Percentiles rank a stretch among this genome's conserved stretches.
Conservation (phyloP, 2,113 vertebrate species). For the Hyaena hyaena region DNA sequence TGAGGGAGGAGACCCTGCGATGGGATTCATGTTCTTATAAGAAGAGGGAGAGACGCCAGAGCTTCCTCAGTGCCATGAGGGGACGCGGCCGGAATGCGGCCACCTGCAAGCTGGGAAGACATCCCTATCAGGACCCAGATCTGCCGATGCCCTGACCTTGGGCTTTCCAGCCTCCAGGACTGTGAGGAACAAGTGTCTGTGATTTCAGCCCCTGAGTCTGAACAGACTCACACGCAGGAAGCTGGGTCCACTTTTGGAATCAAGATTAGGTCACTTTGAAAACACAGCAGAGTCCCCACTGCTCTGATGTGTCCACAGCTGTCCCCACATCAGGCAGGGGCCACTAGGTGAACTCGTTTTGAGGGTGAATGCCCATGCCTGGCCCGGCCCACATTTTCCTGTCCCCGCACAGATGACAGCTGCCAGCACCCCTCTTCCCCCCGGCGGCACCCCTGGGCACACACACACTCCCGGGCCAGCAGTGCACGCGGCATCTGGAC, state of each 20-base stretch:
- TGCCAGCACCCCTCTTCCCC: accelerated
- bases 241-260: not conserved
- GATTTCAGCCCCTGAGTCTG: not conserved
- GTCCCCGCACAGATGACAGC: not conserved
- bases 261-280: too few relatives aligned
- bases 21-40: too few relatives aligned
- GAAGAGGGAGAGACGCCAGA: not conserved
- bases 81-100: not conserved
- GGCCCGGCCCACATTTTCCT: not conserved
- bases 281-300: not conserved
- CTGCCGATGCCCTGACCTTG: accelerated
- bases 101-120: not conserved
- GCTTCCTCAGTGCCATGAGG: not conserved
- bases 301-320: not conserved
- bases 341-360: not conserved
- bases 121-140: not conserved
- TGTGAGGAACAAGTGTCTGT: not conserved
- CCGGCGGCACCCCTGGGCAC: accelerated
- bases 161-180: not conserved
- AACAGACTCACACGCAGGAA: not conserved
- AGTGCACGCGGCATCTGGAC: accelerated
- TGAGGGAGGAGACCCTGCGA: too few relatives aligned
- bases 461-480: accelerated
- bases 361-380: not conserved
- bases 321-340: not conserved